These are phyloP conservation scores for Leistus spinibarbis DNA, from an alignment of 2,888 invertebrate genomes.

Conservation along the genomic window DNA sequence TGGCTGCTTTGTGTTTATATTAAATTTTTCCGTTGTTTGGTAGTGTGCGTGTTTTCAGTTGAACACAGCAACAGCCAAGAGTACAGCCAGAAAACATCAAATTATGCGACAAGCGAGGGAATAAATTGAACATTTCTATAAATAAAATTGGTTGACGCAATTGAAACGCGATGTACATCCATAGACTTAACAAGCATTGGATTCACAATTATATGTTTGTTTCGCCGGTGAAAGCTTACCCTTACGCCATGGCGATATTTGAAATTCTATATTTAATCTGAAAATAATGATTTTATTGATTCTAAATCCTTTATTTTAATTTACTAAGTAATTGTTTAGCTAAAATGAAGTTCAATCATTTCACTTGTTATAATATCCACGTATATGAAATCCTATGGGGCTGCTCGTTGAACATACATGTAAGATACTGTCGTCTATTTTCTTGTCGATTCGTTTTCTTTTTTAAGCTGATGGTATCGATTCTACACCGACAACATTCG, in stretches of 20 bases:
- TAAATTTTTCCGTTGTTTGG: conserved; percentile 12
- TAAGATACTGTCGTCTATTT: background rate
- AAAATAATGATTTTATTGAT: too few relatives aligned
- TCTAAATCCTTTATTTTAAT: too few relatives aligned
- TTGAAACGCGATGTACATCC: background rate
- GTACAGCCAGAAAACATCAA: conserved; percentile 11
- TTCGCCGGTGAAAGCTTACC: too few relatives aligned
- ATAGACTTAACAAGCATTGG: too few relatives aligned
- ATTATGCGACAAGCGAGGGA: conserved; percentile 10
- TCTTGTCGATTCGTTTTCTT: background rate
- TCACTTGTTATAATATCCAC: background rate
- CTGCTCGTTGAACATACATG: background rate
- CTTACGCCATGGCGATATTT: too few relatives aligned
- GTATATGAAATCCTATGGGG: background rate
- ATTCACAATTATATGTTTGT: too few relatives aligned
- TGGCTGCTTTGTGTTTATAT: conserved; percentile 7
- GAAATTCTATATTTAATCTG: too few relatives aligned
- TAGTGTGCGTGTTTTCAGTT: conserved; percentile 1
- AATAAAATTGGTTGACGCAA: conserved; percentile 3
- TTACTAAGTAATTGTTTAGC: too few relatives aligned
- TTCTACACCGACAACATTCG: background rate
- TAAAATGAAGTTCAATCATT: background rate
- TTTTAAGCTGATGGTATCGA: background rate
- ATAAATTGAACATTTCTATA: conserved; percentile 18
- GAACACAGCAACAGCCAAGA: too few relatives aligned